These are phyloP conservation scores for Phortica magna DNA, from an alignment of 2,888 invertebrate genomes.

Conservation along the genomic window DNA sequence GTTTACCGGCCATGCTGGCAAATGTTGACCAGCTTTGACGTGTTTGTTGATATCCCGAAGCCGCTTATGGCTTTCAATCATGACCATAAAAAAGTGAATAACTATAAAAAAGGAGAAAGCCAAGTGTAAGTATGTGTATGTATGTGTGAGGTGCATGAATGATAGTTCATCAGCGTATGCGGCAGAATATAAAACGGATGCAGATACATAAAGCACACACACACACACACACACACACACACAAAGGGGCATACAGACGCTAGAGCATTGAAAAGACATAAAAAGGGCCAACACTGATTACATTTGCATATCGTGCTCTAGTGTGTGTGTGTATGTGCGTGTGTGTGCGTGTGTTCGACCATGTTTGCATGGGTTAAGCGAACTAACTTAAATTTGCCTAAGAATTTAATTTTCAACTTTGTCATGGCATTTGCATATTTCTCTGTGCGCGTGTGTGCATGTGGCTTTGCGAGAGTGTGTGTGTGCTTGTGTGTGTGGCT, in stretches of 20 bases:
- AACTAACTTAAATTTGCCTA: conserved; percentile 40
- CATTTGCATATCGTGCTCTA: conserved; percentile 66
- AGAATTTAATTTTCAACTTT: conserved; percentile 71
- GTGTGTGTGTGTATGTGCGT: conserved; percentile 16
- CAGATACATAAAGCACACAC: conserved; percentile 49
- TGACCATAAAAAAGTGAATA: conserved; percentile 1
- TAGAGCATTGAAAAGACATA: conserved; percentile 49
- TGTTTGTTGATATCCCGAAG: conserved; percentile 21
- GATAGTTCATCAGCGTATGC: not conserved
- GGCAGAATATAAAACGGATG: conserved; percentile 62
- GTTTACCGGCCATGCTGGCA: conserved; percentile 39
- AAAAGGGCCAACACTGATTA: conserved; percentile 65
- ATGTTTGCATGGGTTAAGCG: conserved; percentile 3
- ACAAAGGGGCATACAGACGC: conserved; percentile 37
- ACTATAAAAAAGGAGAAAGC: conserved; percentile 51
- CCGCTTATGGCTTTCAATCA: conserved; percentile 29
- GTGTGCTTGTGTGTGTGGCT: conserved; percentile 7
- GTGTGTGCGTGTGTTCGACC: conserved; percentile 31
- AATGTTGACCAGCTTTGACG: conserved; percentile 42
- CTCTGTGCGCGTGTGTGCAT: conserved; percentile 36
- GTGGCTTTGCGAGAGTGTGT: not conserved
- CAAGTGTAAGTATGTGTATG: too few relatives aligned
- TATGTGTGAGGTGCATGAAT: not conserved
- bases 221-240: conserved; percentile 21
- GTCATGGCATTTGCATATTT: conserved; percentile 55